Base-by-base conservation (phyloP, 2,797 vertebrate species). In the Telmatherina bonti region DNA sequence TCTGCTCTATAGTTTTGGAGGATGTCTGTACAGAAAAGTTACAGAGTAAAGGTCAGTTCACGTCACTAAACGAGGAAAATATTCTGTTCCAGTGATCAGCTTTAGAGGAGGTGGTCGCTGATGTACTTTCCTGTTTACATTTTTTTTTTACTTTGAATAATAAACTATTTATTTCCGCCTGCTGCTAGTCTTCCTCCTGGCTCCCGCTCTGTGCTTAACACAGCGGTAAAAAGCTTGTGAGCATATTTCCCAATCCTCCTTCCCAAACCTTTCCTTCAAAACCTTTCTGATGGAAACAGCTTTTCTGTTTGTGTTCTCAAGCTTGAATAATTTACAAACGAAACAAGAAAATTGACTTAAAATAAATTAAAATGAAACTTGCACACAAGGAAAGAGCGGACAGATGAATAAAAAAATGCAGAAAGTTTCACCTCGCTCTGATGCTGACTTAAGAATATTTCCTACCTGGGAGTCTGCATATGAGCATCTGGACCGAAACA, bases 131-230 rank as follows among this genome's bases (percentile, higher is more conserved):
- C 7, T n/a, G 7, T 18, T 18, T 43, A 7, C 57, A 18, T 29
- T 56, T 11, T 7, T 1, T 38, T 41, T 66, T 47, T 11, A 24
- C 16, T 35, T 24, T 47, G 54, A 51, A 59, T 38, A 35, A 29
- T 31, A 36, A 58, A 38, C 66, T 49, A 55, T 58, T 49, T 13
- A 29, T 65, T 65, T 54, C 38, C 62, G 20, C 22, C 30, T 35
- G 22, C 35, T 61, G 35, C 47, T 9, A 52, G 13, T n/a, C n/a
- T 54, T 15, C 6, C 29, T 57, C 22, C 60, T 41, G 35, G 20
- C 31, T 56, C 35, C 47, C 47, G 36, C 13, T 27, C 38, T 43
- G 15, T 15, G 38, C 38, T 43, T 2, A 18, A 18, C 16, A 43
- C 38, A 18, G 38, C 15, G 12, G 12, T 2, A 4, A 38, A 38